phyloP scores from a whole-genome alignment of 2,113 vertebrate genomes.

The Murina feae region DNA sequence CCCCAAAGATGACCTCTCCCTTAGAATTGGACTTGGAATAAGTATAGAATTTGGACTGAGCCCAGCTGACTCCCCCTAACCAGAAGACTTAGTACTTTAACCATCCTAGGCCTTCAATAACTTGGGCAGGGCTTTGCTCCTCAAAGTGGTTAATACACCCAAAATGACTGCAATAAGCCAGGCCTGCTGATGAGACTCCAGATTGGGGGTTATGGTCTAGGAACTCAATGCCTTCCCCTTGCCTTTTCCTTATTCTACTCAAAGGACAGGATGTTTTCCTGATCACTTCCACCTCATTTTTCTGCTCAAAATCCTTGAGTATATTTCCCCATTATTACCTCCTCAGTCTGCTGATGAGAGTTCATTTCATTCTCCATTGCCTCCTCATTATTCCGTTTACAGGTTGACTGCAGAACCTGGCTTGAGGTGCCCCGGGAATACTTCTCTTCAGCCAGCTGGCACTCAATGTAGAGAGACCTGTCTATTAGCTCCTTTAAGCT shows the following conservation, averaged over 20 bases:
- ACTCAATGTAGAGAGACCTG: slow-evolving; percentile 71
- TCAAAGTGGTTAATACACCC: background rate
- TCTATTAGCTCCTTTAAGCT: slow-evolving; percentile 75
- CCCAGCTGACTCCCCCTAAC: background rate
- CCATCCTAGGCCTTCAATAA: background rate
- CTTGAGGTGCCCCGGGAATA: slow-evolving; percentile 37
- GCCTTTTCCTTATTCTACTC: slow-evolving; percentile 8
- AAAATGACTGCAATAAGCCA: background rate
- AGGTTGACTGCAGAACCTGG: slow-evolving; percentile 53
- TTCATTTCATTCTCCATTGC: slow-evolving; percentile 54
- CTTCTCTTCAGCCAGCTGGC: slow-evolving; percentile 73
- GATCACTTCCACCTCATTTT: background rate
- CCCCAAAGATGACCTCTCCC: background rate
- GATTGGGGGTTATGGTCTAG: background rate
- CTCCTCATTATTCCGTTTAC: slow-evolving; percentile 66
- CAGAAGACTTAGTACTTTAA: background rate
- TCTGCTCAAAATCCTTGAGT: background rate
- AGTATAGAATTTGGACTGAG: background rate
- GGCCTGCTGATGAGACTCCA: background rate
- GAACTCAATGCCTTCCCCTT: background rate
- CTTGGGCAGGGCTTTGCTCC: background rate
- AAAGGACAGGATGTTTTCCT: background rate
- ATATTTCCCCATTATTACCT: slow-evolving; percentile 63
- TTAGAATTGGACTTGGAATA: background rate
- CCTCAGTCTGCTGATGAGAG: slow-evolving; percentile 60